Evolutionary conservation across 2,888 invertebrate species (phyloP).

Genomic region (Apamea crenata): DNA sequence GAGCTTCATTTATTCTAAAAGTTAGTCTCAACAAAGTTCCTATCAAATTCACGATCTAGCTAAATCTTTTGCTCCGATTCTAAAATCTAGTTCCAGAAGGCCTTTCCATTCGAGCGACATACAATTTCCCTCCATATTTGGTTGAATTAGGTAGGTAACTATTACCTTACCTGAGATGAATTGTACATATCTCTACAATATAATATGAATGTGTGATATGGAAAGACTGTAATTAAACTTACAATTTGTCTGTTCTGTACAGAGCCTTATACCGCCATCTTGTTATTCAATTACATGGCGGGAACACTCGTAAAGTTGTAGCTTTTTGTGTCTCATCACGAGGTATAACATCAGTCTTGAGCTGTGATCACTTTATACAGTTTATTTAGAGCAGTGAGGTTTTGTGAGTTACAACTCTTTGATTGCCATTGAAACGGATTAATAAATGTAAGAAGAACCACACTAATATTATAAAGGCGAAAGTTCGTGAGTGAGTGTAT

Average conservation of each 20-base stretch:
- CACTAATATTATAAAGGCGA: too few relatives aligned
- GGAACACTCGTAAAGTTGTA: conserved; percentile 66
- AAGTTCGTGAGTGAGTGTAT: too few relatives aligned
- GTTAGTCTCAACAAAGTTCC: background rate
- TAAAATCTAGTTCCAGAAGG: background rate
- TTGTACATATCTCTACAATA: background rate
- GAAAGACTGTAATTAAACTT: background rate
- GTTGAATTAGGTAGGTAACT: background rate
- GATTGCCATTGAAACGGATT: background rate
- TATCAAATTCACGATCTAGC: background rate
- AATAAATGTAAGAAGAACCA: background rate
- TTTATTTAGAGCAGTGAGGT: conserved; percentile 25
- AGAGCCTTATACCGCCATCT: conserved; percentile 58
- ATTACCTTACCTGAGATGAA: background rate
- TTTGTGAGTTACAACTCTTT: background rate
- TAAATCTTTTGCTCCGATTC: too few relatives aligned
- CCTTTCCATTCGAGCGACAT: background rate
- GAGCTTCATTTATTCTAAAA: background rate
- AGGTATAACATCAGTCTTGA: conserved; percentile 54
- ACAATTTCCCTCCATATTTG: background rate
- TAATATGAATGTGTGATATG: background rate
- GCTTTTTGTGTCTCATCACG: conserved; percentile 63
- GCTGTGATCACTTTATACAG: conserved; percentile 18
- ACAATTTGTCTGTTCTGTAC: conserved; percentile 23
- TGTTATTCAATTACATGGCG: conserved; percentile 69